A percentile compares a stretch with the other conserved stretches of the same genome.
phyloP scores from a whole-genome alignment of 1,140 invertebrate genomes.

The Brachionus asplanchnoidis region DNA sequence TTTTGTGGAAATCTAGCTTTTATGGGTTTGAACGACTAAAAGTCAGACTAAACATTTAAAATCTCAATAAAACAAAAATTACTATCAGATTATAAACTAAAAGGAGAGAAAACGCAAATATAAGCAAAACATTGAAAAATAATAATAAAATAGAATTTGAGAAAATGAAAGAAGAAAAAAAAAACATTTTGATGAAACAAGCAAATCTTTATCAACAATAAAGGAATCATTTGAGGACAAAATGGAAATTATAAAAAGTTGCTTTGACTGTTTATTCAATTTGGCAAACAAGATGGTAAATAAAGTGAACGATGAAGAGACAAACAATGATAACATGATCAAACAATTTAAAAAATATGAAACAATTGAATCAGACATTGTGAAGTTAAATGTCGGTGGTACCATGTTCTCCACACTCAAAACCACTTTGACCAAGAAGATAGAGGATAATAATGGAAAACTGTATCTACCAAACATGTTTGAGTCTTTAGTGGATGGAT shows the following conservation, averaged over 20 bases:
- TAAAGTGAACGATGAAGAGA: background rate
- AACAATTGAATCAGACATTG: background rate
- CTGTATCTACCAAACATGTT: background rate
- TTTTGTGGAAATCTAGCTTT: no score
- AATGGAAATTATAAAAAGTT: background rate
- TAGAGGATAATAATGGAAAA: background rate
- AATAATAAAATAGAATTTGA: no score
- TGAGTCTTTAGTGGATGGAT: background rate
- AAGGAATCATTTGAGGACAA: background rate
- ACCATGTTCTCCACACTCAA: background rate
- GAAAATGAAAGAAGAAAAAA: no score
- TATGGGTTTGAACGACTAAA: no score
- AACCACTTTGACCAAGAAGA: background rate
- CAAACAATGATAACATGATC: background rate
- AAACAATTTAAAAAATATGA: constrained; percentile 13
- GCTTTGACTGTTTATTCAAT: background rate
- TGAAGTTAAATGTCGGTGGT: constrained; percentile 2
- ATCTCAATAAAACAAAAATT: no score
- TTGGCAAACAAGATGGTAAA: background rate
- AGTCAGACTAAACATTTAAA: no score
- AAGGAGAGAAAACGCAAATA: no score
- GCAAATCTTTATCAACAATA: background rate
- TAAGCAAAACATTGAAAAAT: no score
- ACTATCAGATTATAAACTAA: no score
- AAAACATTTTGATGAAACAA: no score